Evolutionary conservation across 2,113 vertebrate genomes (phyloP).

Genomic region (Callithrix jacchus): DNA sequence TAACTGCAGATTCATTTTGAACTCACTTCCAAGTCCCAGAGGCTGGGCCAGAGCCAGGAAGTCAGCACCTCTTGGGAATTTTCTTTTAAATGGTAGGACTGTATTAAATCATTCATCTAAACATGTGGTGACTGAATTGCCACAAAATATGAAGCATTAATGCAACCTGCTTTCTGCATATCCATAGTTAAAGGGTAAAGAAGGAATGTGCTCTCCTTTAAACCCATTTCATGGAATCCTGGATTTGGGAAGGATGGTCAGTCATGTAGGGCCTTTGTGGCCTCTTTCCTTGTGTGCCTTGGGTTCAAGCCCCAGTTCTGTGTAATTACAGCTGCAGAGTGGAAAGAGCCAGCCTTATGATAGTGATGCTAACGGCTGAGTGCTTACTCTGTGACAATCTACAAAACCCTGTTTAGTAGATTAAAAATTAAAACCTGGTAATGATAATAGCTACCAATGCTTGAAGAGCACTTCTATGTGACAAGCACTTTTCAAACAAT

Average conservation of each 20-base stretch:
- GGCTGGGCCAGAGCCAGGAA: background rate
- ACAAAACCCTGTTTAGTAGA: background rate
- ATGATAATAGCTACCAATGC: background rate
- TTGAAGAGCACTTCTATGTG: background rate
- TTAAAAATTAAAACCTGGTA: constrained; percentile 3
- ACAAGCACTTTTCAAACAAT: background rate
- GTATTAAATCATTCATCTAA: background rate
- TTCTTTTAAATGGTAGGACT: background rate
- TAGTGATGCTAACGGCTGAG: background rate
- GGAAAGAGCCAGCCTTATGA: background rate
- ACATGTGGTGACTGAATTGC: background rate
- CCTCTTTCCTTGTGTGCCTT: background rate
- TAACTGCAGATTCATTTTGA: background rate
- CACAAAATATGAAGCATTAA: background rate
- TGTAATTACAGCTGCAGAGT: background rate
- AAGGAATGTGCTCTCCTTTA: background rate
- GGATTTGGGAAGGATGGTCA: background rate
- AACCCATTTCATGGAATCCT: background rate
- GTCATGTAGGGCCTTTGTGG: background rate
- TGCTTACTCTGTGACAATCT: background rate
- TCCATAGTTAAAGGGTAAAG: background rate
- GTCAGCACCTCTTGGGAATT: background rate
- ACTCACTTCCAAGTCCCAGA: background rate
- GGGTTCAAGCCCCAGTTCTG: background rate
- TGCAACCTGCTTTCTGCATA: background rate